Evolutionary conservation across 2,888 invertebrate genomes (phyloP).

Genomic region (Ectemnius lituratus): DNA sequence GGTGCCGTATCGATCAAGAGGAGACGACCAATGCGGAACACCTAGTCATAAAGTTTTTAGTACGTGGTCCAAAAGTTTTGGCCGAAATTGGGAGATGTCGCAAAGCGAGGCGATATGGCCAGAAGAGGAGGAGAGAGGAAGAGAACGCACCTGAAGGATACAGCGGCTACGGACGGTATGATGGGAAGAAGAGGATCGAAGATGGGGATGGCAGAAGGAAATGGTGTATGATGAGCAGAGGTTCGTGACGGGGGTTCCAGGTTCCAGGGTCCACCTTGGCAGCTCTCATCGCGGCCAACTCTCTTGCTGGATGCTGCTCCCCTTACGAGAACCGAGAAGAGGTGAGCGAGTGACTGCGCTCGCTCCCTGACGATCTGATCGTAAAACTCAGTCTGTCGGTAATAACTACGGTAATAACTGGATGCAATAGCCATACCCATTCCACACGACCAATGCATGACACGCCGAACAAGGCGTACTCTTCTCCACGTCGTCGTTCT

Average conservation of each 20-base stretch:
- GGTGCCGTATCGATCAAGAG: no score
- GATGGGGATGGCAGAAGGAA: background rate
- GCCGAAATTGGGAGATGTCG: conserved; percentile 24
- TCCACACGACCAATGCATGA: conserved; percentile 30
- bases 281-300: conserved; percentile 12
- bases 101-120: no score
- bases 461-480: conserved; percentile 49
- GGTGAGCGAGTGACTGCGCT: conserved; percentile 22
- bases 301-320: conserved; percentile 6
- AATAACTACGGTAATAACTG: conserved; percentile 66
- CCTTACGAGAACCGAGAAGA: conserved; percentile 11
- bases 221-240: background rate
- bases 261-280: conserved; percentile 28
- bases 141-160: background rate
- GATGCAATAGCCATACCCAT: conserved; percentile 57
- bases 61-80: conserved; percentile 28
- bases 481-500: conserved; percentile 40
- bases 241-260: background rate
- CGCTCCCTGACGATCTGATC: conserved; percentile 52
- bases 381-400: conserved; percentile 63
- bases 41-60: conserved; percentile 50
- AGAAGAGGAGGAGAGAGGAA: no score
- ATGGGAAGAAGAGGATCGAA: background rate
- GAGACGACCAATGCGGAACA: conserved; percentile 26
- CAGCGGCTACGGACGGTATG: background rate